Conservation (phyloP, 1,140 invertebrate species). For the Lordiphosa clarofinis region DNA sequence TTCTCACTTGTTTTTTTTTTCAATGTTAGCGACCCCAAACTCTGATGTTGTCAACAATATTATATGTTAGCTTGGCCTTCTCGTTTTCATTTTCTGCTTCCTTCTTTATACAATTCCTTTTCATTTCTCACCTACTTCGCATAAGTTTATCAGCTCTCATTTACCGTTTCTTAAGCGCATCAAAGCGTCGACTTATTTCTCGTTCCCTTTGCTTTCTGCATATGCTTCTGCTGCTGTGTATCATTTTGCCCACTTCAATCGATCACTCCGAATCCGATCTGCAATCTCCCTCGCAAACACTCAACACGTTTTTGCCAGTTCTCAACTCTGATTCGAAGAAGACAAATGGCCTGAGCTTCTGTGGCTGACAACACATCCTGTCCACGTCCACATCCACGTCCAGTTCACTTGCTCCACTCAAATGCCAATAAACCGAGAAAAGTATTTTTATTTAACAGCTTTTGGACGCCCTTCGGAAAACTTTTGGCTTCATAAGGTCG, state of each 20-base stretch:
- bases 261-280: conserved; percentile 54
- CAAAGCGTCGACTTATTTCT: conserved; percentile 4
- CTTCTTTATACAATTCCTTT: too few relatives aligned
- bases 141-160: too few relatives aligned
- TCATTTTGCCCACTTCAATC: conserved; percentile 29
- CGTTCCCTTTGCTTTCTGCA: conserved; percentile 5
- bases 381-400: conserved; percentile 9
- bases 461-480: conserved; percentile 21
- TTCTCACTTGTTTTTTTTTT: too few relatives aligned
- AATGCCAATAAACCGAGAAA: conserved; percentile 56
- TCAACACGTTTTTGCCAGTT: conserved; percentile 41
- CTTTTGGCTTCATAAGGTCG: conserved; percentile 71
- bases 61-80: too few relatives aligned
- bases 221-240: neutral
- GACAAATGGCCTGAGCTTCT: conserved; percentile 64
- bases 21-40: too few relatives aligned
- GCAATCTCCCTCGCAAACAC: conserved; percentile 31
- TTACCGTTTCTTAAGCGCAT: conserved; percentile 2
- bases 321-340: conserved; percentile 36
- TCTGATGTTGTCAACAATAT: too few relatives aligned
- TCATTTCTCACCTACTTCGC: too few relatives aligned
- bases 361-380: conserved; percentile 62
- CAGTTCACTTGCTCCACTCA: conserved; percentile 45
- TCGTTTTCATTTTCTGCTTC: too few relatives aligned
- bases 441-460: conserved; percentile 69